Conservation (phyloP, 2,113 vertebrate species). For the Empidonax traillii region DNA sequence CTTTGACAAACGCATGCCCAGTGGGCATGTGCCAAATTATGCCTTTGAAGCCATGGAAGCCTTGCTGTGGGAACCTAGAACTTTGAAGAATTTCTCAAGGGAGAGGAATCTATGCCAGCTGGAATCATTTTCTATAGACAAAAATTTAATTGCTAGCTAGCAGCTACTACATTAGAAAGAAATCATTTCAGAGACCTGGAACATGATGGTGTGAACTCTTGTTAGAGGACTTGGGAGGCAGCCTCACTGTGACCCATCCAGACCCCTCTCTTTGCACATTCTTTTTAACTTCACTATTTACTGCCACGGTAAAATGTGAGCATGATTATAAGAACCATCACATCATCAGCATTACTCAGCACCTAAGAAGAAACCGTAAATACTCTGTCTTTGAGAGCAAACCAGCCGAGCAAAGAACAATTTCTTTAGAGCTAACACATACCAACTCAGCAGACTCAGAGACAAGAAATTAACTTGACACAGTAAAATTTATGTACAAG, state of each 20-base stretch:
- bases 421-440: neutral
- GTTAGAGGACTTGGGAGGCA: neutral
- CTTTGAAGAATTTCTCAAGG: conserved; percentile 58
- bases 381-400: neutral
- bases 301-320: neutral
- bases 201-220: neutral
- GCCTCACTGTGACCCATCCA: neutral
- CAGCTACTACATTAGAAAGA: conserved; percentile 22
- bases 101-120: conserved; percentile 62
- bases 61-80: conserved; percentile 62
- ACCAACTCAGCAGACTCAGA: neutral
- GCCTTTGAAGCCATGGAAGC: conserved; percentile 56
- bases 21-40: conserved; percentile 49
- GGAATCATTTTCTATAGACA: conserved; percentile 51
- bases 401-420: neutral
- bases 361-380: neutral
- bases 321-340: neutral
- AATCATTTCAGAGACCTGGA: neutral
- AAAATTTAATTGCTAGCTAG: conserved; percentile 29
- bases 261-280: neutral
- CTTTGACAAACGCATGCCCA: conserved; percentile 52
- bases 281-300: neutral
- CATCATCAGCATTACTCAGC: neutral
- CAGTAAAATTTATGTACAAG: neutral
- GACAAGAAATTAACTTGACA: neutral